These are phyloP conservation scores for Urophycis tenuis DNA, from an alignment of 2,797 vertebrate genomes.

Conservation along the genomic window DNA sequence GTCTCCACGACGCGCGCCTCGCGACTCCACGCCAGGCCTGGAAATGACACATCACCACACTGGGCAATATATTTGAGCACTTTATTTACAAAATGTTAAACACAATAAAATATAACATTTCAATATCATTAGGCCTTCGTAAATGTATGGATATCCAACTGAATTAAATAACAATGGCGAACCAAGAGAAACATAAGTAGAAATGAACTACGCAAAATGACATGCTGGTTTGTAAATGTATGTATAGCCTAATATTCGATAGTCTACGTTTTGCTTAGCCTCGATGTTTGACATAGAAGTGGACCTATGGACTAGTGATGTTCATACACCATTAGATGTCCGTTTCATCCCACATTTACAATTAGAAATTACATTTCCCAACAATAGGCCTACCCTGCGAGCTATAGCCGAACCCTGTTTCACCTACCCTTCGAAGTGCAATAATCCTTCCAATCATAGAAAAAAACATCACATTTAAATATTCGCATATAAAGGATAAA, in stretches of 20 bases:
- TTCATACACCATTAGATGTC: slow-evolving; percentile 63
- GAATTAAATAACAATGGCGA: slow-evolving; percentile 67
- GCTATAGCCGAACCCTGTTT: slow-evolving; percentile 66
- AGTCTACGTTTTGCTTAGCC: slow-evolving; percentile 70
- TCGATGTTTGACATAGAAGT: slow-evolving; percentile 60
- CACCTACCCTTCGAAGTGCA: slow-evolving; percentile 64
- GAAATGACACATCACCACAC: slow-evolving; percentile 3
- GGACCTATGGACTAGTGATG: slow-evolving; percentile 62
- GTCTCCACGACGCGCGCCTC: slow-evolving; percentile 20
- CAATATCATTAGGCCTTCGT: slow-evolving; percentile 75
- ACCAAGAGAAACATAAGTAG: slow-evolving; percentile 47
- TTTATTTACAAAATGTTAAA: slow-evolving; percentile 87
- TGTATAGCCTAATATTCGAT: slow-evolving; percentile 60
- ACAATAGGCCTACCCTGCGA: slow-evolving; percentile 68
- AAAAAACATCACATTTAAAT: slow-evolving; percentile 91
- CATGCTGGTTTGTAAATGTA: slow-evolving; percentile 66
- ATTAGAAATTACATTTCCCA: slow-evolving; percentile 54
- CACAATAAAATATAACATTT: slow-evolving; percentile 88
- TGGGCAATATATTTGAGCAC: slow-evolving; percentile 67
- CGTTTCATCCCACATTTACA: slow-evolving; percentile 65
- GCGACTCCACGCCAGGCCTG: slow-evolving; percentile 21
- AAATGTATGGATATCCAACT: slow-evolving; percentile 72
- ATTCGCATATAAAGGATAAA: slow-evolving; percentile 94
- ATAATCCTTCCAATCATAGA: slow-evolving; percentile 80
- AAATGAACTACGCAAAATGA: slow-evolving; percentile 68